These are phyloP conservation scores for Morpho achilles DNA, from an alignment of 2,888 invertebrate species.

Conservation along the genomic window DNA sequence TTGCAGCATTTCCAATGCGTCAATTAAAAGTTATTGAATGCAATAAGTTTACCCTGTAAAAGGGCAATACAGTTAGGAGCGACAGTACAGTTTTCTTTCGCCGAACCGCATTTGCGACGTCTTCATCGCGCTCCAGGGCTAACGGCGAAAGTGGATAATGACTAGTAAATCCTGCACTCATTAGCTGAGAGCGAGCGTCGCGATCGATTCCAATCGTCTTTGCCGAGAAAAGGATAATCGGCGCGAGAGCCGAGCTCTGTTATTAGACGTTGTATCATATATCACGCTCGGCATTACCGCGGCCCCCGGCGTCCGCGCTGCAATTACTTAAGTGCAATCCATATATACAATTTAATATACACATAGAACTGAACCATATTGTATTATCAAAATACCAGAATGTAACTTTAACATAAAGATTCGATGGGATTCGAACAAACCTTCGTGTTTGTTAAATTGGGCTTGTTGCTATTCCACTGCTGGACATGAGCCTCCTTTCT, in stretches of 20 bases:
- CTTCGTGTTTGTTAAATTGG: too few relatives aligned
- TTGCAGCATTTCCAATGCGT: too few relatives aligned
- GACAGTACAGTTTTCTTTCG: constrained; percentile 5
- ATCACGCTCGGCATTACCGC: constrained; percentile 70
- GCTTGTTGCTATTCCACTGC: too few relatives aligned
- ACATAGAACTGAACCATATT: too few relatives aligned
- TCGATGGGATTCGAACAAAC: too few relatives aligned
- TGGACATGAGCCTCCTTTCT: too few relatives aligned
- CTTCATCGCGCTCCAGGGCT: constrained; percentile 68
- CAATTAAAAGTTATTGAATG: not conserved
- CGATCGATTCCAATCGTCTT: constrained; percentile 74
- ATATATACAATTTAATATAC: not conserved
- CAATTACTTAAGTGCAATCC: constrained; percentile 56
- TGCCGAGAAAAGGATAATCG: constrained; percentile 73
- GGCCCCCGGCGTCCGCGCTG: constrained; percentile 69
- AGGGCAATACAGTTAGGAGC: not conserved
- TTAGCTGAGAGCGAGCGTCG: constrained; percentile 69
- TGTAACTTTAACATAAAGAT: too few relatives aligned
- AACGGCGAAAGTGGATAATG: constrained; percentile 74
- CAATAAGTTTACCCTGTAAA: constrained; percentile 7
- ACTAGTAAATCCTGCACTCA: constrained; percentile 73
- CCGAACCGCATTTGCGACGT: constrained; percentile 48
- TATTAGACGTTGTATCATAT: constrained; percentile 76
- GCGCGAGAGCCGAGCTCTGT: constrained; percentile 60
- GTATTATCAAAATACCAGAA: too few relatives aligned